phyloP scores from a whole-genome alignment of 2,888 invertebrate genomes.

The Tenthredo scrophulariae region DNA sequence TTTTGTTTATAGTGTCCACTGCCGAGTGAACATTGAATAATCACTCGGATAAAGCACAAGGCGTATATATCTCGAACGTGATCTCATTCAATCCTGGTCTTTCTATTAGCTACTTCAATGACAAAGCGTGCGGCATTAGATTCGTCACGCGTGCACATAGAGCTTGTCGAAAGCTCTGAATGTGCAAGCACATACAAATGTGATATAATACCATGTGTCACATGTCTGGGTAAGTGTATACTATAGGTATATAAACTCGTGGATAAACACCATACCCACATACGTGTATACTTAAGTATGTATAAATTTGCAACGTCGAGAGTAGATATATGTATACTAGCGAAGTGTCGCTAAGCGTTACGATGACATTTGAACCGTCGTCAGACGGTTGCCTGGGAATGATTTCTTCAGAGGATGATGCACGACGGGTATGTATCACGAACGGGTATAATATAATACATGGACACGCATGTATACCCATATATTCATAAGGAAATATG shows the following conservation, averaged over 20 bases:
- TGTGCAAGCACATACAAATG: background rate
- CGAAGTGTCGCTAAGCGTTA: slow-evolving; percentile 12
- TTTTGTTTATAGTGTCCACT: too few species aligned
- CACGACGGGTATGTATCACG: background rate
- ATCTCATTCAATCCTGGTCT: slow-evolving; percentile 40
- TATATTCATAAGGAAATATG: background rate
- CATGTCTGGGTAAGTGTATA: background rate
- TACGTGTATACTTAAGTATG: background rate
- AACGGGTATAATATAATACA: background rate
- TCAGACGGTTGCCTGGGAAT: slow-evolving; percentile 3
- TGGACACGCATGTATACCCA: background rate
- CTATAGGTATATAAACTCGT: background rate
- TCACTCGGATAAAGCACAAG: background rate
- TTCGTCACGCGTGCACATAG: background rate
- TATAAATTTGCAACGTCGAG: background rate
- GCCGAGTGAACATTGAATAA: background rate
- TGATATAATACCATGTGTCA: too few species aligned
- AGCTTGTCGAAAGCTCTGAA: background rate
- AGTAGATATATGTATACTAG: background rate
- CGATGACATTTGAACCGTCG: slow-evolving; percentile 33
- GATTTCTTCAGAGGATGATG: background rate
- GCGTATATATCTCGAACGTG: background rate
- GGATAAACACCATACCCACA: background rate
- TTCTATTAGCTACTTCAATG: slow-evolving; percentile 6
- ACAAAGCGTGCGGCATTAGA: slow-evolving; percentile 23